These are phyloP conservation scores for Nysson spinosus DNA, from an alignment of 2,888 invertebrate genomes.

Conservation along the genomic window DNA sequence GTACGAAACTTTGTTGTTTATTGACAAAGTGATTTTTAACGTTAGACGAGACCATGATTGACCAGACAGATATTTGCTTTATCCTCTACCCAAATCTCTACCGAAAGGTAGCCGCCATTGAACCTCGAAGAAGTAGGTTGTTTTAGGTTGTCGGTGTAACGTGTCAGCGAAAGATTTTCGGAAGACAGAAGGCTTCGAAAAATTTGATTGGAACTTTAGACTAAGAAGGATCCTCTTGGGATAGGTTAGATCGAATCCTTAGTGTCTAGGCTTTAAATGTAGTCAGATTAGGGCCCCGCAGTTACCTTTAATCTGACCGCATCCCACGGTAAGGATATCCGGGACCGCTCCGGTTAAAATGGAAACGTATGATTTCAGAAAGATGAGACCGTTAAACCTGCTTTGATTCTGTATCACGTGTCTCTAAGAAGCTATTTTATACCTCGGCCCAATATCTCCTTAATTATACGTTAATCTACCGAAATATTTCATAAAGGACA, in stretches of 20 bases:
- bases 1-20: too few species aligned
- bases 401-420: not conserved
- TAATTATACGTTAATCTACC: too few species aligned
- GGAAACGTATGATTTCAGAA: constrained; percentile 38
- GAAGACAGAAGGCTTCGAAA: constrained; percentile 18
- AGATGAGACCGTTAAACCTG: not conserved
- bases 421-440: too few species aligned
- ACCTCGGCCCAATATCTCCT: too few species aligned
- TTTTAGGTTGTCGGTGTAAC: constrained; percentile 18
- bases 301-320: constrained; percentile 54
- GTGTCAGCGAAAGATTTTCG: constrained; percentile 19
- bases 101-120: not conserved
- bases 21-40: too few species aligned
- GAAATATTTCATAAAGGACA: too few species aligned
- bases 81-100: not conserved
- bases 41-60: not conserved
- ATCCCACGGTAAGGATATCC: constrained; percentile 29
- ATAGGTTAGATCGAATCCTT: constrained; percentile 41
- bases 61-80: not conserved
- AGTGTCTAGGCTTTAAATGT: constrained; percentile 46
- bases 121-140: constrained; percentile 24
- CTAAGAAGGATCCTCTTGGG: constrained; percentile 49
- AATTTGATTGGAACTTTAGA: constrained; percentile 35
- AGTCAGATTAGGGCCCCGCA: constrained; percentile 46
- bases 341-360: constrained; percentile 29